phyloP scores from a whole-genome alignment of 2,113 vertebrate species.

The Zosterops hypoxanthus region DNA sequence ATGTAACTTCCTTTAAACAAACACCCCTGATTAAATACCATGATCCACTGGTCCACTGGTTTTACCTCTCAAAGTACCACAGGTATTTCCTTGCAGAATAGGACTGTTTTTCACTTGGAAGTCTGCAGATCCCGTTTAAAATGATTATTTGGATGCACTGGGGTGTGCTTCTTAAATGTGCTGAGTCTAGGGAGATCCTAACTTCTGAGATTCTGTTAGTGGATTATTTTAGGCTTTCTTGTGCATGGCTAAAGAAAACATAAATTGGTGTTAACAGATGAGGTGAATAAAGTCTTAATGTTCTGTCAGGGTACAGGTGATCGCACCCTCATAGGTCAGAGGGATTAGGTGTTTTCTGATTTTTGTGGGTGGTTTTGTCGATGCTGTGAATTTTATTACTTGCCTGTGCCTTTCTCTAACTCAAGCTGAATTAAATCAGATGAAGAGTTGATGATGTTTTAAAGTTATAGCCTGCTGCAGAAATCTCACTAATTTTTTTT shows the following conservation, averaged over 20 bases:
- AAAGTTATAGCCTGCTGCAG: background rate
- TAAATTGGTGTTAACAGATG: background rate
- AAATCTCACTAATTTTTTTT: background rate
- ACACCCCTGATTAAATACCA: background rate
- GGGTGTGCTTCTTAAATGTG: background rate
- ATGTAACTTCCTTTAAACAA: background rate
- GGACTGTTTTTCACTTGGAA: background rate
- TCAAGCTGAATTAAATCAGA: background rate
- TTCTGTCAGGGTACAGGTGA: background rate
- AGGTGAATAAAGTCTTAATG: background rate
- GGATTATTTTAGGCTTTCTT: background rate
- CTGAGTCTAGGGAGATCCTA: background rate
- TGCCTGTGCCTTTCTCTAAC: background rate
- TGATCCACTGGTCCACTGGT: background rate
- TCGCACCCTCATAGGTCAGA: background rate
- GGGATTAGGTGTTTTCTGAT: background rate
- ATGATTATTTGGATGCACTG: background rate
- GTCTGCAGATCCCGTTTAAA: background rate
- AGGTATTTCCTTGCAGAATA: background rate
- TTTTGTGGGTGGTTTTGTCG: background rate
- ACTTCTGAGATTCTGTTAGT: background rate
- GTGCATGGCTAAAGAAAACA: background rate
- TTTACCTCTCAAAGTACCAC: background rate
- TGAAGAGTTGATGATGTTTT: background rate
- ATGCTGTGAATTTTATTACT: background rate